These are phyloP conservation scores for Panagrolaimus sp. DNA, from an alignment of 1,140 invertebrate species.

Conservation along the genomic window DNA sequence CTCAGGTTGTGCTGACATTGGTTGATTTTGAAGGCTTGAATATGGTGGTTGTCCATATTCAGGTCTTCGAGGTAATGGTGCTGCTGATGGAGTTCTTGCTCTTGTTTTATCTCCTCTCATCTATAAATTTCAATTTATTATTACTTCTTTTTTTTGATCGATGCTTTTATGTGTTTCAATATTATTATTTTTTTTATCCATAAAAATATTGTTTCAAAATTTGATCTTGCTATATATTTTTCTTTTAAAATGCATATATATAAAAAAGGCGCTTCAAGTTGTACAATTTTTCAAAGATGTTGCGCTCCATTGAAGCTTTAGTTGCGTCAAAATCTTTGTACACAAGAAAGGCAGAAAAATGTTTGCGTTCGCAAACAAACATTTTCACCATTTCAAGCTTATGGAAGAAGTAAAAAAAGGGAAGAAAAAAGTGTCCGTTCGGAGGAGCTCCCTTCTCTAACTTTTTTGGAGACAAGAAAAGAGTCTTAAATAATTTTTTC, in stretches of 20 bases:
- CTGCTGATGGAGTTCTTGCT: neutral
- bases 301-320: neutral
- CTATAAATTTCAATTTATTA: slow-evolving; percentile 1
- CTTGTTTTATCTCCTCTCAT: slow-evolving; percentile 6
- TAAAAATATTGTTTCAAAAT: no score
- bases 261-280: slow-evolving; percentile 1
- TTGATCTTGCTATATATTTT: neutral
- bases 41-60: slow-evolving; percentile 12
- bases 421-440: no score
- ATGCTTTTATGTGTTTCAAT: neutral
- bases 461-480: no score
- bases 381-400: neutral
- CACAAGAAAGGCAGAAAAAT: slow-evolving; percentile 1
- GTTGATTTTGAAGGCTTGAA: neutral
- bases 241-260: neutral
- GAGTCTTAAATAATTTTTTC: no score
- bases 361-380: slow-evolving; percentile 12
- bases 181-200: neutral
- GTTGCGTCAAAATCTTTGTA: slow-evolving; percentile 13
- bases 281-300: slow-evolving; percentile 2
- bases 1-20: slow-evolving; percentile 11
- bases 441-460: no score
- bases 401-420: neutral
- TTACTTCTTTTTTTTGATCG: no score
- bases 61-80: slow-evolving; percentile 6